Evolutionary conservation across 2,113 vertebrate genomes (phyloP).

Genomic region (Mixornis gularis): DNA sequence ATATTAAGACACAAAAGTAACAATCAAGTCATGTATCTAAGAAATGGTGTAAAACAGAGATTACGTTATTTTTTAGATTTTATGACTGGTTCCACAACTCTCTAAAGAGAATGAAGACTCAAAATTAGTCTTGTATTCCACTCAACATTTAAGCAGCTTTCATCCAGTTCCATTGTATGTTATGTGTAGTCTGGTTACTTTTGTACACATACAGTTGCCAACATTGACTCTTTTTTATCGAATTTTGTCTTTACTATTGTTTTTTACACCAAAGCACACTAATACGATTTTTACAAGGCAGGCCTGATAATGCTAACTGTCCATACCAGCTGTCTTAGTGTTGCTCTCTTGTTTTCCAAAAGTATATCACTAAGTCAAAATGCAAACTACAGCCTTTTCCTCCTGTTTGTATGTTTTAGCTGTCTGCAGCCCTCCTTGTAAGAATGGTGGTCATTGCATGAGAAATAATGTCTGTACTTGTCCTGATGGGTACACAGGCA

Average conservation of each 20-base stretch:
- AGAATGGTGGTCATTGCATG: slow-evolving; percentile 87
- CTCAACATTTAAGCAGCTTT: not conserved
- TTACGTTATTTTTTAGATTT: not conserved
- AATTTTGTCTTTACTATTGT: not conserved
- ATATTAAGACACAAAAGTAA: not conserved
- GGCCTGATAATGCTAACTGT: not conserved
- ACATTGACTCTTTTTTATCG: not conserved
- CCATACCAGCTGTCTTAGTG: not conserved
- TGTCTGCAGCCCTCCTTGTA: slow-evolving; percentile 87
- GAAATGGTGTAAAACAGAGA: not conserved
- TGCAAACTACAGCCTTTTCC: not conserved
- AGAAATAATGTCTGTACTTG: slow-evolving; percentile 88
- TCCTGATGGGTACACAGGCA: slow-evolving; percentile 81
- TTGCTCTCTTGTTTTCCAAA: not conserved
- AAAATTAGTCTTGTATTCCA: not conserved
- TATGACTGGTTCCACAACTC: not conserved
- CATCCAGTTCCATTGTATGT: not conserved
- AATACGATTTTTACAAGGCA: not conserved
- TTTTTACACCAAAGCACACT: not conserved
- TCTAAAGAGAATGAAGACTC: not conserved
- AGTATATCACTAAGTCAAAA: not conserved
- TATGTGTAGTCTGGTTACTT: not conserved
- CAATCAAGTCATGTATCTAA: not conserved
- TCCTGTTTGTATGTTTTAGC: slow-evolving; percentile 67
- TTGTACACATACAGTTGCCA: not conserved